Conservation (phyloP, 2,113 vertebrate genomes). For the Sphaerodactylus townsendi region DNA sequence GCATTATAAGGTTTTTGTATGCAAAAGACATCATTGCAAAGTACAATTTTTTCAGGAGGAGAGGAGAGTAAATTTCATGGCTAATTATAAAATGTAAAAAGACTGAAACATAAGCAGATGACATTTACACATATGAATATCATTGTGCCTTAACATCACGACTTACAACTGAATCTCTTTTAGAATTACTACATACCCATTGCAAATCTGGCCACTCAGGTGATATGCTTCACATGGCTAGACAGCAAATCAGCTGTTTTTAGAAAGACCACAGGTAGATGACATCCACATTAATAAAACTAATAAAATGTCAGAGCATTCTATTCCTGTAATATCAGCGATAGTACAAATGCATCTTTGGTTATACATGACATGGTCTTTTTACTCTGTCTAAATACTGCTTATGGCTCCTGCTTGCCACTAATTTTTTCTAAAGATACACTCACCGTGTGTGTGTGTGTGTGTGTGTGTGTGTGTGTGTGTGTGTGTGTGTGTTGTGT, state of each 20-base stretch:
- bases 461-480: no score
- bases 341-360: neutral
- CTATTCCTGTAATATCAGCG: neutral
- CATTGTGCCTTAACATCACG: neutral
- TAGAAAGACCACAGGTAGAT: neutral
- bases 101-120: neutral
- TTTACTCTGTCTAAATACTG: neutral
- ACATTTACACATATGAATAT: no score
- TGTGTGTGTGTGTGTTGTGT: no score
- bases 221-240: neutral
- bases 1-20: no score
- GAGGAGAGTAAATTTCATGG: no score
- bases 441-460: no score
- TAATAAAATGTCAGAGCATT: neutral
- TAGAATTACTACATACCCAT: neutral
- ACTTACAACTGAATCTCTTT: neutral
- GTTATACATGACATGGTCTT: accelerated
- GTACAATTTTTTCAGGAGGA: neutral
- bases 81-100: neutral
- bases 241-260: neutral
- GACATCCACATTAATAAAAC: neutral
- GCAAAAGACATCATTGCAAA: no score
- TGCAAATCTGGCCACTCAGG: neutral
- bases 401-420: neutral
- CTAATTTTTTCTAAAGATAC: neutral